Evolutionary conservation across 1,140 invertebrate species (phyloP), one percentile per base, ranked within the genome.

Genomic region (Brachionus angularis): DNA sequence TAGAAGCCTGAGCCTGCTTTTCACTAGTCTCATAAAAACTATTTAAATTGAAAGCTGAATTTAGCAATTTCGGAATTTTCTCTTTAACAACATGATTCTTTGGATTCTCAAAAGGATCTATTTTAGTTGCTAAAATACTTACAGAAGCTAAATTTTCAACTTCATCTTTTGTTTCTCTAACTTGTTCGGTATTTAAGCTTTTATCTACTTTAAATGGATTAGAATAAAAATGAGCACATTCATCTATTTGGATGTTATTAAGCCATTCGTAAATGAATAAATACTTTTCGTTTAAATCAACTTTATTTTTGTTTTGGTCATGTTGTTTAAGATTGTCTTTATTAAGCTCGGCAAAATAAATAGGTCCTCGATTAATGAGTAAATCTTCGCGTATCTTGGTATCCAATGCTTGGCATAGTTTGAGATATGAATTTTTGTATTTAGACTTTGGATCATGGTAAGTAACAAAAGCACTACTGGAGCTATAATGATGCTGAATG

Each of bases 181-280:
- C 33, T 25, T 23, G 21, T 2, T 39, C 53, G 1, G 53, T 58
- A 21, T 58, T 58, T n/a, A 58, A 12, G 3, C 23, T 27, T 3
- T 23, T 34, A 42, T 10, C 39, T 58, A 10, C 12, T 29, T 58
- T 58, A n/a, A 58, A 58, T n/a, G 53, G 53, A 39, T 58, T 58
- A 12, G 8, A 14, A 58, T 36, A 58, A 58, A 58, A 58, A 58
- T 58, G 53, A 16, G 21, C 33, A 58, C 53, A 58, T 36, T 58
- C 53, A 12, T 5, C 18, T 2, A 23, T 23, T n/a, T 58, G 21
- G n/a, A 58, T 58, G 36, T 58, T 58, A 10, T 42, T 18, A n/a
- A 58, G 33, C 53, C 53, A 58, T 58, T 58, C 53, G 25, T 36
- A 58, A 39, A 58, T 58, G 18, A 39, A 58, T 25, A 58, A 58